Evolutionary conservation across 2,113 vertebrate species (phyloP), one percentile per base, ranked within the genome.

Genomic region (Osmerus eperlanus): DNA sequence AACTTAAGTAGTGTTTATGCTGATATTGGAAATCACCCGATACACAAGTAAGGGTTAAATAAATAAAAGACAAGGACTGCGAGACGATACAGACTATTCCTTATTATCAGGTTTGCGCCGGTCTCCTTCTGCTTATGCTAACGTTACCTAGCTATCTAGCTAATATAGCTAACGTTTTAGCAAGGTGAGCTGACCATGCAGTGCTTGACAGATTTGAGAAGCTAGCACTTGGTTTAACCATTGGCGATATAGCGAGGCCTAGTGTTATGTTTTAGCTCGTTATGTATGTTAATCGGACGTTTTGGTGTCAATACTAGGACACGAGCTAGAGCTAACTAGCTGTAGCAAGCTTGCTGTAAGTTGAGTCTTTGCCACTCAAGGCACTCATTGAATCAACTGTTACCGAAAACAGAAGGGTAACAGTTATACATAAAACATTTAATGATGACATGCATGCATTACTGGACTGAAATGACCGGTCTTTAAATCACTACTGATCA

Each of bases 101-200:
- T 88, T 91, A 91, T 84, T 88, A 92, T 73, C 91, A 92, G 92
- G 92, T 93, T 65, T 62, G 85, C 59, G 36, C n/a, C 41, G 16
- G 19, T 67, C 19, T 9, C 16, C 59, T 67, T 21, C 55, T 8
- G 56, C 28, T 19, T 18, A 25, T 47, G 47, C 64, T 47, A 47
- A 52, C 64, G 54, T 25, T 67, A 75, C 53, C 79, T 41, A 63
- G 2, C 47, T 28, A 61, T 71, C 67, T 73, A 85, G 62, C 61
- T 54, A 41, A 9, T 23, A 60, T 3, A 8, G 59, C 63, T 70
- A 71, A 69, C 67, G 8, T 51, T 16, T 12, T 16, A 32, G 25
- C 15, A 64, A 29, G 25, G 15, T 18, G 25, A 28, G 21, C 59
- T 25, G 16, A 63, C 18, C 62, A 63, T 63, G 61, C 54, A n/a